Percentiles rank a stretch among this genome's conserved stretches.
Evolutionary conservation across 2,113 vertebrate species (phyloP).

Genomic region (Tichodroma muraria): DNA sequence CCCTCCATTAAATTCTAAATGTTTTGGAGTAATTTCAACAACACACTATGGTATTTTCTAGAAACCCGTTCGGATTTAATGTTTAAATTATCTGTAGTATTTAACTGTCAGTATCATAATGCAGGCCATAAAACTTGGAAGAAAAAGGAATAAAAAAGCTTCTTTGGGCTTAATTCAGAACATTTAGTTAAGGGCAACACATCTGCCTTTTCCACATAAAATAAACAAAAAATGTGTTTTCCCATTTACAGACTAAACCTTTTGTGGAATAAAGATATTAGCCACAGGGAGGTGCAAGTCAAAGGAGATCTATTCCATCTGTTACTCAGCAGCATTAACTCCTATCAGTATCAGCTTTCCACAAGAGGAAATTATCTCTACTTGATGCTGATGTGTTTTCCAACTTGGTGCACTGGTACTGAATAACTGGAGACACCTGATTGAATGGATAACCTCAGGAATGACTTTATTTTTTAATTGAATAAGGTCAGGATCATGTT

Average conservation of each 20-base stretch:
- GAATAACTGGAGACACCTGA: not conserved
- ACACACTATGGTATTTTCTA: not conserved
- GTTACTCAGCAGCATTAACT: not conserved
- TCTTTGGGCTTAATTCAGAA: not conserved
- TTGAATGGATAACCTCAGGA: not conserved
- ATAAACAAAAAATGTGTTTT: not conserved
- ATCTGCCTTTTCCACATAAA: not conserved
- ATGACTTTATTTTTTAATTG: not conserved
- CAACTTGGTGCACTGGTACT: not conserved
- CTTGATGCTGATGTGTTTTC: not conserved
- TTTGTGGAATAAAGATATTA: not conserved
- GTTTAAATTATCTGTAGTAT: not conserved
- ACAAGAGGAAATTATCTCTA: not conserved
- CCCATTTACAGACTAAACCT: not conserved
- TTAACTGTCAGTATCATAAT: not conserved
- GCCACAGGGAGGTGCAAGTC: not conserved
- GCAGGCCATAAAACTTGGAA: not conserved
- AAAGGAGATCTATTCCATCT: not conserved
- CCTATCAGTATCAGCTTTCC: not conserved
- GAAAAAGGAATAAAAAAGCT: not conserved
- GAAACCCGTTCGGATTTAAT: not conserved
- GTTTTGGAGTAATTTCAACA: not conserved
- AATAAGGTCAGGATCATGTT: not conserved
- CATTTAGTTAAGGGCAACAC: not conserved
- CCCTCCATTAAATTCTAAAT: not conserved